A percentile compares a stretch with the other conserved stretches of the same genome.
These are phyloP conservation scores for Helicoverpa zea DNA, from an alignment of 1,140 invertebrate genomes.

Conservation along the genomic window DNA sequence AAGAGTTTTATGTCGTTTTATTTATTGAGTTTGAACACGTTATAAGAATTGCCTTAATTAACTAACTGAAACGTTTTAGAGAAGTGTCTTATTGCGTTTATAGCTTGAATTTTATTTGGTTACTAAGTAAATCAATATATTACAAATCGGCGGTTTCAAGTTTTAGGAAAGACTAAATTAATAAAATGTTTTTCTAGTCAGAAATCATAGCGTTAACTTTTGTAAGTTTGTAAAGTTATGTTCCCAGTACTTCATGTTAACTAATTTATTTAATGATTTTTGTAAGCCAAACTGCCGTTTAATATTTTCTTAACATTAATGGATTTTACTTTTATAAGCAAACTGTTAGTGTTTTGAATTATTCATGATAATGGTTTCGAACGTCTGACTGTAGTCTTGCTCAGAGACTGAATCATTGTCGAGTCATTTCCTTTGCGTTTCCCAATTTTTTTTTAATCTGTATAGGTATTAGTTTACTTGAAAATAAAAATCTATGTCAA, in stretches of 20 bases:
- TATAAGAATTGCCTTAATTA: no score
- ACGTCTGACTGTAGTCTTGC: no score
- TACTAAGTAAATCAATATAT: background rate
- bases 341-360: no score
- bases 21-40: no score
- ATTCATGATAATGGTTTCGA: no score
- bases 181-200: background rate
- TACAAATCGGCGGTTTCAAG: background rate
- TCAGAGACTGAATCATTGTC: background rate
- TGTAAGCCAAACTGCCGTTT: background rate
- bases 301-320: no score
- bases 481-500: no score
- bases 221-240: background rate
- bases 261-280: background rate
- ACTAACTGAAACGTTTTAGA: background rate
- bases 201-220: background rate
- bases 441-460: no score
- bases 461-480: no score
- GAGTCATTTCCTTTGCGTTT: background rate
- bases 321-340: no score
- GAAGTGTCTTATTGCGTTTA: background rate
- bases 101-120: slow-evolving; percentile 5
- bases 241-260: background rate
- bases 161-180: slow-evolving; percentile 1
- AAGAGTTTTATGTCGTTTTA: background rate